Percentiles rank a stretch among this genome's conserved stretches.
Evolutionary conservation across 2,888 invertebrate genomes (phyloP).

Genomic region (Eupithecia exiguata): DNA sequence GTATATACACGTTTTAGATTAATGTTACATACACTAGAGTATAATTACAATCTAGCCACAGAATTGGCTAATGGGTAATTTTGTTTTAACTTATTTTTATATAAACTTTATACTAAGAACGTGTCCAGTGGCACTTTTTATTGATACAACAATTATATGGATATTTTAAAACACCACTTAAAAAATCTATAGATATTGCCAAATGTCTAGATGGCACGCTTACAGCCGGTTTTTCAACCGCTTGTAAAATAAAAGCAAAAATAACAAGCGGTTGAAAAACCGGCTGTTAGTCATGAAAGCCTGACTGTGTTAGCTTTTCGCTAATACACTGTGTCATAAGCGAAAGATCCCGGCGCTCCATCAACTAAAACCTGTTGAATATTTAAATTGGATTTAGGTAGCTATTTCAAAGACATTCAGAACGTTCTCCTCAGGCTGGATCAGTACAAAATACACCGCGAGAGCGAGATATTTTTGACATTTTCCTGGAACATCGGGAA

Average conservation of each 20-base stretch:
- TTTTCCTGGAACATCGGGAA: slow-evolving; percentile 8
- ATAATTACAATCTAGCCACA: too few relatives aligned
- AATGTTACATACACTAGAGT: too few relatives aligned
- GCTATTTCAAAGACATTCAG: slow-evolving; percentile 45
- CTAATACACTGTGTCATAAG: slow-evolving; percentile 38
- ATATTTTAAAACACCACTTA: neutral
- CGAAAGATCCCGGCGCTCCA: slow-evolving; percentile 63
- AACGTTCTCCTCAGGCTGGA: slow-evolving; percentile 24
- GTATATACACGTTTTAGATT: too few relatives aligned
- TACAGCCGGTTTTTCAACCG: neutral
- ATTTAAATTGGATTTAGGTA: slow-evolving; percentile 69
- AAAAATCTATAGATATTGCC: neutral
- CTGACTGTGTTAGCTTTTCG: slow-evolving; percentile 23
- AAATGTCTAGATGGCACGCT: neutral
- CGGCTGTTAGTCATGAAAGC: too few relatives aligned
- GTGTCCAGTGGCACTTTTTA: too few relatives aligned
- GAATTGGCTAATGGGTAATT: too few relatives aligned
- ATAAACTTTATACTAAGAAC: too few relatives aligned
- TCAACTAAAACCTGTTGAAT: slow-evolving; percentile 70
- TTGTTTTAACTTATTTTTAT: too few relatives aligned
- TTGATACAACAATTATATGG: too few relatives aligned
- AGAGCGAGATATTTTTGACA: slow-evolving; percentile 10
- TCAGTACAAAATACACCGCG: slow-evolving; percentile 19
- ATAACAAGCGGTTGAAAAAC: too few relatives aligned
- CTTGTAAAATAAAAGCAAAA: too few relatives aligned